phyloP scores from a whole-genome alignment of 2,113 vertebrate genomes.

The Eidolon helvum region DNA sequence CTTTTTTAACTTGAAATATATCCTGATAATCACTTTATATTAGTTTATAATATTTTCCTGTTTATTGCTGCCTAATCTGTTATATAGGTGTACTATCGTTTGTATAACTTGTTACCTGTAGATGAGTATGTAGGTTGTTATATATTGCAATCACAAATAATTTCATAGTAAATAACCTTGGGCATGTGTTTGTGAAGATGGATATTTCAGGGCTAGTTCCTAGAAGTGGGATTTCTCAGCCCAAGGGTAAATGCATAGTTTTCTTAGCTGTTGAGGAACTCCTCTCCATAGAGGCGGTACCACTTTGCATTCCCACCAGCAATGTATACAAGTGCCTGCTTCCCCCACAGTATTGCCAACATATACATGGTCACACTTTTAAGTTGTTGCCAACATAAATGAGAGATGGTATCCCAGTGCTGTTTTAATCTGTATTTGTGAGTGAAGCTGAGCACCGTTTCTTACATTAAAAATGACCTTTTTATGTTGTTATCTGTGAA shows the following conservation, averaged over 20 bases:
- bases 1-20: not conserved
- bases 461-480: not conserved
- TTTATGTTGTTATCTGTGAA: not conserved
- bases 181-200: not conserved
- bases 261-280: not conserved
- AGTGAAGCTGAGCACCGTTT: not conserved
- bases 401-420: too few relatives aligned
- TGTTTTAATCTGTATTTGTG: not conserved
- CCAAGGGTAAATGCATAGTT: not conserved
- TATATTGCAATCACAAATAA: not conserved
- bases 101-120: not conserved
- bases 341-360: not conserved
- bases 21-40: not conserved
- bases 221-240: not conserved
- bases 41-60: not conserved
- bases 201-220: not conserved
- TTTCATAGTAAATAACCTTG: not conserved
- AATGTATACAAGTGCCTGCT: not conserved
- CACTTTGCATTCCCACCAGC: rapidly evolving
- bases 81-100: not conserved
- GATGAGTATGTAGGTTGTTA: too few relatives aligned
- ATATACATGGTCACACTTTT: not conserved
- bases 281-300: not conserved
- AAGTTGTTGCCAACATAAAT: not conserved
- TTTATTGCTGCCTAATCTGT: not conserved